A percentile compares a stretch with the other conserved stretches of the same genome.
Evolutionary conservation across 1,140 invertebrate species (phyloP).

Genomic region (Drosophila simulans): DNA sequence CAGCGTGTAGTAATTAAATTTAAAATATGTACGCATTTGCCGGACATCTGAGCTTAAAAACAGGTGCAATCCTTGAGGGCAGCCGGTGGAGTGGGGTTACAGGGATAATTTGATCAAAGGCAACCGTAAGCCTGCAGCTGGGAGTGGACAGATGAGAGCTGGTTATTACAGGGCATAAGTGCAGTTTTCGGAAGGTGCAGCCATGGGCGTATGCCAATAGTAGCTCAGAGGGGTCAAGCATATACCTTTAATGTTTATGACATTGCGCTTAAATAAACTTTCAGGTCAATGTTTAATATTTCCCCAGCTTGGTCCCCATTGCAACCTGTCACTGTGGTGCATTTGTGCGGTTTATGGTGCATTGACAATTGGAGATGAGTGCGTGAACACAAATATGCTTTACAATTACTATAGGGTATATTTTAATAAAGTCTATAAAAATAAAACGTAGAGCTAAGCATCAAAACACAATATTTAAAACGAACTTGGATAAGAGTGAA

Average conservation of each 20-base stretch:
- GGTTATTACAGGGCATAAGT: slow-evolving; percentile 48
- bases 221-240: not conserved
- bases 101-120: slow-evolving; percentile 78
- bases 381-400: not conserved
- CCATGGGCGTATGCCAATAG: not conserved
- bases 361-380: slow-evolving; percentile 18
- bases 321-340: slow-evolving; percentile 21
- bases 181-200: slow-evolving; percentile 29
- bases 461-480: no score
- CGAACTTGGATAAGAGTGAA: no score
- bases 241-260: not conserved
- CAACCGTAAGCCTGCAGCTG: slow-evolving; percentile 58
- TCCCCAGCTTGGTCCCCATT: slow-evolving; percentile 8
- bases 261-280: not conserved
- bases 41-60: slow-evolving; percentile 70
- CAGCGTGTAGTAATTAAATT: slow-evolving; percentile 77
- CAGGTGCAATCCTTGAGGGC: slow-evolving; percentile 45
- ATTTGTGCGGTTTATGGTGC: slow-evolving; percentile 6
- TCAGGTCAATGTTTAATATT: slow-evolving; percentile 3
- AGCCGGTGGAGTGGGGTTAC: not conserved
- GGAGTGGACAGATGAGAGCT: slow-evolving; percentile 19
- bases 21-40: slow-evolving; percentile 76
- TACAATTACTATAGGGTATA: not conserved
- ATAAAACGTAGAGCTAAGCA: not conserved
- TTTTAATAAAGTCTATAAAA: not conserved